Base-by-base conservation (phyloP, 2,888 invertebrate species). In the Nephrotoma guestfalica region DNA sequence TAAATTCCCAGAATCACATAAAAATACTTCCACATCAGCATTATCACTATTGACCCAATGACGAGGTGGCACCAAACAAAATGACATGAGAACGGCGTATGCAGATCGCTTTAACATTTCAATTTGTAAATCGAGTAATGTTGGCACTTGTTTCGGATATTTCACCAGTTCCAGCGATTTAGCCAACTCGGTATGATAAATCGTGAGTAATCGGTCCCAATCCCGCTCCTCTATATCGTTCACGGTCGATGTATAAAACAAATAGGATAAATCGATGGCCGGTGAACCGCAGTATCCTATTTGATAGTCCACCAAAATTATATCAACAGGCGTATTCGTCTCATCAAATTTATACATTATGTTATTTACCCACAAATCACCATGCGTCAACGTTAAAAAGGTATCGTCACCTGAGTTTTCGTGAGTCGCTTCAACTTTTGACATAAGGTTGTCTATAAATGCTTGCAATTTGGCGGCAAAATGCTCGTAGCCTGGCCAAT, bases 321-420 rank as follows among this genome's bases (percentile, higher is more conserved):
- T 88, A 87, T 91, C 90, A 86, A 89, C 88, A 4, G 90, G 87
- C 1, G 30, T 83, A 7, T 87, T 89, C 89, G 83, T 89, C 89
- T 88, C 86, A 87, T 90, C 88, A 87, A 91, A 91, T 7, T 89
- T 89, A 87, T 91, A 91, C 89, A 91, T 89, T 89, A 91, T 90
- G 88, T 91, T 91, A 87, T 91, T 91, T 4, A 90, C 88, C 91
- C 91, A 91, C 9, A 91, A 88, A 88, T 91, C 91, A 7, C 91
- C 91, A 87, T 91, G 91, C 87, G 90, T 91, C 4, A 86, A 4
- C 0, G 47, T 47, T 9, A 51, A 51, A 15, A 86, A 86, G 2
- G 41, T 11, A 86, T 45, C 40, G n/a, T 86, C 86, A 30, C 6
- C 13, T 3, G 30, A 71, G 13, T 47, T 45, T 40, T 45, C 30